Evolutionary conservation across 2,888 invertebrate species (phyloP).

Genomic region (Beris morrisii): DNA sequence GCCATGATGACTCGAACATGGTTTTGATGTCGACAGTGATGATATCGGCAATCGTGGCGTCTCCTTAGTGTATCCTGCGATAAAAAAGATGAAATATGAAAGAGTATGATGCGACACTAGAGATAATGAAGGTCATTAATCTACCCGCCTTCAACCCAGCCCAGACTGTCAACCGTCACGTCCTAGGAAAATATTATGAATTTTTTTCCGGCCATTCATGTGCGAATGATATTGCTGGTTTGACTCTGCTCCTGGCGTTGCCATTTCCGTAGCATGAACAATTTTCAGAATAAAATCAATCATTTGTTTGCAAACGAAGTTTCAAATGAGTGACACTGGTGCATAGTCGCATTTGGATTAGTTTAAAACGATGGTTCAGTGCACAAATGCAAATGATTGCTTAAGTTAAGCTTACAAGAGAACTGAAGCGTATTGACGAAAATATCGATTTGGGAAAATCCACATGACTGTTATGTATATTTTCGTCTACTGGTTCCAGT

Average conservation of each 20-base stretch:
- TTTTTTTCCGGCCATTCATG: conserved; percentile 9
- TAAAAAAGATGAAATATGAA: conserved; percentile 18
- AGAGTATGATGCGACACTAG: conserved; percentile 26
- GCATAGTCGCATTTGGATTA: too few relatives aligned
- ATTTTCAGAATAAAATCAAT: conserved; percentile 11
- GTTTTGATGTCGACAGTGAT: too few relatives aligned
- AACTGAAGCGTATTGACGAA: too few relatives aligned
- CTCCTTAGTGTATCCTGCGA: background rate
- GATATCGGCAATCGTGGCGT: too few relatives aligned
- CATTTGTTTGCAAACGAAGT: background rate
- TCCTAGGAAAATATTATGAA: conserved; percentile 11
- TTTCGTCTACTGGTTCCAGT: too few relatives aligned
- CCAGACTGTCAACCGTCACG: conserved; percentile 21
- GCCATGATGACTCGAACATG: too few relatives aligned
- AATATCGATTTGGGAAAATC: too few relatives aligned
- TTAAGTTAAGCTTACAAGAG: too few relatives aligned
- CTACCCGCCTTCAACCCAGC: conserved; percentile 12
- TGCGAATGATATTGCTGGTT: conserved; percentile 5
- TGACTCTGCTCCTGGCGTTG: background rate
- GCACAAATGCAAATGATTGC: too few relatives aligned
- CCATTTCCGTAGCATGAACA: background rate
- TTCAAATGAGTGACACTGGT: too few relatives aligned
- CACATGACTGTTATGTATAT: too few relatives aligned
- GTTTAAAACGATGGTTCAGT: too few relatives aligned
- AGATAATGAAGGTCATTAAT: conserved; percentile 35